Base-by-base conservation (phyloP, 2,888 invertebrate species). In the Rhingia rostrata region DNA sequence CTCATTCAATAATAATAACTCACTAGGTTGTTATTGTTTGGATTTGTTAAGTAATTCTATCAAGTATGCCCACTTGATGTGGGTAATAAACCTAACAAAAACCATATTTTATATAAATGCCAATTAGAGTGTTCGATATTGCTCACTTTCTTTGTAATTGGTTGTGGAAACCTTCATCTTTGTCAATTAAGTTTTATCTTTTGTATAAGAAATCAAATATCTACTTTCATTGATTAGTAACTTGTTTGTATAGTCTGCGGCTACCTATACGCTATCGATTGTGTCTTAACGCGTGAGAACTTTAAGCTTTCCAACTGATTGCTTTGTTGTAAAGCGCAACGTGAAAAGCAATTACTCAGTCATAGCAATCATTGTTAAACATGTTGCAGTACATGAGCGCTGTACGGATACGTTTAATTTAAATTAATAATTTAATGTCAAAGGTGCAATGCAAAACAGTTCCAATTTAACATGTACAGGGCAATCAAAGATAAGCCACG, bases 211-310 rank as follows among this genome's bases (percentile, higher is more conserved):
- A 47, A 12, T 30, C 4, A 30, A 12, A 39, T 4, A 12, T 14
- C 39, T 14, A 43, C 45, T 67, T 67, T 54, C 33, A 35, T 67
- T 45, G 56, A 56, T 47, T 45, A 56, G 6, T 56, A 35, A 67
- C 45, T 43, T 47, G 37, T 30, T 69, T 56, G 30, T 9, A 49
- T 22, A 41, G 14, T 4, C 39, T 39, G 30, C 9, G 30, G 1
- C 30, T 7, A 4, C 43, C 45, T 30, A 22, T 22, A 22, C 22
- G 22, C 2, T 49, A 51, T 32, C 32, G 32, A 45, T 60, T 43
- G 32, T 60, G 12, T 45, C 43, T 43, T 30, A 4, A 12, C 7
- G n/a, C 3, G 3, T 6, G 30, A 5, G n/a, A n/a, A n/a, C 12
- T 12, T 32, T 43, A 14, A 33, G 33, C 43, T 43, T 5, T 4